Base-by-base conservation (phyloP, 2,113 vertebrate genomes). In the Nothocercus julius region DNA sequence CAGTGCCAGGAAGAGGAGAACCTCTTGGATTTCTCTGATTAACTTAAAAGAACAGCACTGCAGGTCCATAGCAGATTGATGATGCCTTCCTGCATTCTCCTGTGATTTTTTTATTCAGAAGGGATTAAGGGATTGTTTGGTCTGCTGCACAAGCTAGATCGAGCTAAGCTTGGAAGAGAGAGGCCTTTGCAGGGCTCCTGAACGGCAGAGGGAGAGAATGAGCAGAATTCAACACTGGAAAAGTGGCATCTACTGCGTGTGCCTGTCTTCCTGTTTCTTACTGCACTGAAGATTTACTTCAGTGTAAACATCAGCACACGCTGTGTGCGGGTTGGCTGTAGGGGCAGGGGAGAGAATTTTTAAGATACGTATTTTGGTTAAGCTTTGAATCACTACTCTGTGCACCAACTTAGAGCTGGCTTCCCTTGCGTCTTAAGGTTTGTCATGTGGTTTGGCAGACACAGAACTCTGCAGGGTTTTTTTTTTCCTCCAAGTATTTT, bases 181-280 rank as follows among this genome's bases (percentile, higher is more conserved):
- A 94, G 86, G 18, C 67, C 87, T 82, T 94, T 85, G 56, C 40
- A 79, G 30, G 4, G 4, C 86, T 84, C 90, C 82, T 90, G 67
- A 56, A 87, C 73, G 18, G 22, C 85, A 56, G 51, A 89, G 30
- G 93, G 89, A 77, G 83, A 85, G 87, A 62, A 81, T 12, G 63
- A 81, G 78, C 69, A 93, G 79, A 94, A 79, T 88, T 80, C 79
- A 93, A 30, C 84, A 58, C 61, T 59, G 63, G 95, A 72, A 92
- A 89, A 82, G 47, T 70, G 5, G 38, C 8, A 70, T 97, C 87
- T 86, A 69, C 85, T 95, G 95, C 73, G 82, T 97, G 94, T 92
- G 85, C 85, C 95, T 27, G 68, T 97, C 97, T 98, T 98, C 97
- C 97, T 98, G 96, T 98, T 93, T 91, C 81, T 83, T 67, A 14